Evolutionary conservation across 2,113 vertebrate species (phyloP), one percentile per base, ranked within the genome.

Genomic region (Bungarus multicinctus): DNA sequence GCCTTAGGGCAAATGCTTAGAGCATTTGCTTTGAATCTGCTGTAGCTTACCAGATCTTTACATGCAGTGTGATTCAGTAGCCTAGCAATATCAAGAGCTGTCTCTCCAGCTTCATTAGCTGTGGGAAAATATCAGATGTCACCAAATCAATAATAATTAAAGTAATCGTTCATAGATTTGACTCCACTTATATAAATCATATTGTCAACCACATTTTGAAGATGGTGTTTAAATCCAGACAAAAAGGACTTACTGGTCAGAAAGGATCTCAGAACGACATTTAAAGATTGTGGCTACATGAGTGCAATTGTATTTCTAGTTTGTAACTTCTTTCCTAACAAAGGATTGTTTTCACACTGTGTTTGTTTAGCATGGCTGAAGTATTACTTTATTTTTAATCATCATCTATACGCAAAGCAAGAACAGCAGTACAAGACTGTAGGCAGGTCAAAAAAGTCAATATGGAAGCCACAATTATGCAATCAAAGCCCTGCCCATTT

Each of bases 61-160:
- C 97, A 97, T 22, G 97, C 87, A 4, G 89, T 64, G 93, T 97
- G 94, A 87, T 95, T 97, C 88, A 96, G 94, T 93, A 93, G 96
- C 88, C 93, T 96, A 88, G 97, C 96, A 74, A 98, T 92, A 89
- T 97, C 97, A 88, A 97, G 89, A 3, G 96, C 96, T 0, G 93
- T 97, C 93, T 98, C 97, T 89, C 97, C 96, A 8, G 45, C 93
- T 93, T 97, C 87, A 39, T 98, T 98, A 92, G 96, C 97, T 98
- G 92, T 87, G 27, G 91, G 45, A 12, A 69, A 27, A 94, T 91
- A 45, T 0, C n/a, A 0, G 30, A 23, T 91, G 25, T 74, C 45
- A 50, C 47, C 8, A 9, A 50, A 50, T 50, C 8, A 50, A 50
- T 50, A 50, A 50, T 9, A 50, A 50, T 50, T 50, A 50, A 50